Evolutionary conservation across 1,140 invertebrate species (phyloP).

Genomic region (Drosophila gunungcola): DNA sequence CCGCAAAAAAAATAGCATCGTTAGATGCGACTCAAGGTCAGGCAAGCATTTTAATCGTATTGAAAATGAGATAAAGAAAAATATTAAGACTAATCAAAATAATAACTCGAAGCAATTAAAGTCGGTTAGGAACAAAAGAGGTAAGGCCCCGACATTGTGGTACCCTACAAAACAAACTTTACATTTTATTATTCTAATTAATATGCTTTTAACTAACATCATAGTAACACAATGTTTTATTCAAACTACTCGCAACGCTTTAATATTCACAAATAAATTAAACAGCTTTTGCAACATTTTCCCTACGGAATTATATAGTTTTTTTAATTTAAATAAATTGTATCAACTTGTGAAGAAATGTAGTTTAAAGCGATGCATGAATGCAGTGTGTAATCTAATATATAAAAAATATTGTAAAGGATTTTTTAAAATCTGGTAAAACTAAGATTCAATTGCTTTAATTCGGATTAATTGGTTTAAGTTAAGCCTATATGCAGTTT

Average conservation of each 20-base stretch:
- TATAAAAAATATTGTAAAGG: background rate
- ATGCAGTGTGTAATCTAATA: too few relatives aligned
- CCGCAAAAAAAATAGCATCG: constrained; percentile 32
- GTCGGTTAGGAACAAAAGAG: background rate
- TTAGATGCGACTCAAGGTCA: constrained; percentile 50
- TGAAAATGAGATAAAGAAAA: constrained; percentile 44
- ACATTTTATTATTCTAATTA: too few relatives aligned
- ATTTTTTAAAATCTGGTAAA: background rate
- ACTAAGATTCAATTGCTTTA: background rate
- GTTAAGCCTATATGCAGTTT: constrained; percentile 18
- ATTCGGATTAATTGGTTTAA: constrained; percentile 15
- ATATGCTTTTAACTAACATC: too few relatives aligned
- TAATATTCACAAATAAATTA: too few relatives aligned
- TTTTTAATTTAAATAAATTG: too few relatives aligned
- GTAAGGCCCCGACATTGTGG: background rate
- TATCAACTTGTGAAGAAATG: too few relatives aligned
- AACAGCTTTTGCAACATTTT: background rate
- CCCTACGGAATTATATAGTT: background rate
- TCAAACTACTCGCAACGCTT: too few relatives aligned
- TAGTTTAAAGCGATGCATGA: too few relatives aligned
- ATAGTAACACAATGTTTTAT: too few relatives aligned
- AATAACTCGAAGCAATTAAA: constrained; percentile 45
- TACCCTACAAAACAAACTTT: background rate
- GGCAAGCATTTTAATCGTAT: constrained; percentile 38
- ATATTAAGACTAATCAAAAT: constrained; percentile 42